A percentile compares a stretch with the other conserved stretches of the same genome.
Conservation (phyloP, 1,140 invertebrate species). For the Idris sp. region DNA sequence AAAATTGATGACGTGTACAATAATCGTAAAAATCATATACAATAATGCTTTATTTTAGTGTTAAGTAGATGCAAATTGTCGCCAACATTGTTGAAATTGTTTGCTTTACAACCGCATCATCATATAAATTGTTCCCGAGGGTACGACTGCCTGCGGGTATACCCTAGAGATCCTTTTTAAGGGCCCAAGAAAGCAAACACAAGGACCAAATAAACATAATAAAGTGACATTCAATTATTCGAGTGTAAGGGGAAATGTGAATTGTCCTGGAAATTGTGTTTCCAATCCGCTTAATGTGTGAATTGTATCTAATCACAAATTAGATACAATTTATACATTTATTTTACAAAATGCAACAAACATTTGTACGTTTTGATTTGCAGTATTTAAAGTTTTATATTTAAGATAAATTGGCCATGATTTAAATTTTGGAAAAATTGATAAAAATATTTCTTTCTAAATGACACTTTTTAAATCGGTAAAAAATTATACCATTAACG, state of each 20-base stretch:
- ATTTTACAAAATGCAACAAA: slow-evolving; percentile 1
- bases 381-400: too few relatives aligned
- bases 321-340: too few relatives aligned
- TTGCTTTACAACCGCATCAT: slow-evolving; percentile 40
- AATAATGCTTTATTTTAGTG: slow-evolving; percentile 26
- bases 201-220: slow-evolving; percentile 50
- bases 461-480: slow-evolving; percentile 6
- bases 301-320: slow-evolving; percentile 8
- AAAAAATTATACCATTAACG: slow-evolving; percentile 6
- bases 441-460: too few relatives aligned
- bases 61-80: slow-evolving; percentile 37
- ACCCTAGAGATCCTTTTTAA: slow-evolving; percentile 42
- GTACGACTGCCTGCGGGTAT: slow-evolving; percentile 10
- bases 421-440: too few relatives aligned
- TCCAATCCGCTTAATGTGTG: slow-evolving; percentile 3
- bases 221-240: slow-evolving; percentile 40
- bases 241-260: slow-evolving; percentile 1
- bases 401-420: too few relatives aligned
- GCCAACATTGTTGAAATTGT: slow-evolving; percentile 38
- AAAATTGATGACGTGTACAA: too few relatives aligned
- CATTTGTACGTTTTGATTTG: too few relatives aligned
- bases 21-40: slow-evolving; percentile 17
- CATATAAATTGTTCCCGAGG: slow-evolving; percentile 47
- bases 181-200: slow-evolving; percentile 47
- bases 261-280: slow-evolving; percentile 9